These are phyloP conservation scores for Watsonalla binaria DNA, from an alignment of 2,888 invertebrate species.

Conservation along the genomic window DNA sequence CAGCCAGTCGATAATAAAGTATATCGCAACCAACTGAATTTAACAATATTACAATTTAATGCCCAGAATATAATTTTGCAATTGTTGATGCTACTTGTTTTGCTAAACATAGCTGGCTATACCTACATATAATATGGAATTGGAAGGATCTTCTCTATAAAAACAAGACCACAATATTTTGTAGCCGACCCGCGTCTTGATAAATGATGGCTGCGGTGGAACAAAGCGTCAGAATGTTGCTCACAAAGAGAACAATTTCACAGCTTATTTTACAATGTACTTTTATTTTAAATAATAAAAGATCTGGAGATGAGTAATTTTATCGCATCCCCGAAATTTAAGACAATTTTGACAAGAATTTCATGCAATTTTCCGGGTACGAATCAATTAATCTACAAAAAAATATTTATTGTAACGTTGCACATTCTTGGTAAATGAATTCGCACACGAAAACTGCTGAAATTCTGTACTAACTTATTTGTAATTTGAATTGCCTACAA, in stretches of 20 bases:
- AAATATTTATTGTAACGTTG: no score
- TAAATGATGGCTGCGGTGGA: slow-evolving; percentile 45
- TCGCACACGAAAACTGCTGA: no score
- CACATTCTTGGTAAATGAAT: no score
- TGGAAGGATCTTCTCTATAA: slow-evolving; percentile 44
- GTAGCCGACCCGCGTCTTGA: slow-evolving; percentile 49
- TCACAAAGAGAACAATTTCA: slow-evolving; percentile 22
- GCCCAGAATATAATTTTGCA: no score
- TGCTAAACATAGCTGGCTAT: background rate
- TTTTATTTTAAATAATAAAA: background rate
- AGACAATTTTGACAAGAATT: slow-evolving; percentile 4
- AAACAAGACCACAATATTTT: slow-evolving; percentile 48
- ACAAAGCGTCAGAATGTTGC: slow-evolving; percentile 44
- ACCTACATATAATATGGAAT: slow-evolving; percentile 19
- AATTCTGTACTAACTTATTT: no score
- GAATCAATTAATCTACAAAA: no score
- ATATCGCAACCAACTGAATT: no score
- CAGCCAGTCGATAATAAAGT: no score
- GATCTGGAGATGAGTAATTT: background rate
- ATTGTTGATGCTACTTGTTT: no score
- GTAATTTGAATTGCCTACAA: no score
- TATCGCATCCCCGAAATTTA: background rate
- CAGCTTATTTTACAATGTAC: background rate
- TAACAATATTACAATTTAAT: no score
- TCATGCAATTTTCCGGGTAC: background rate